Conservation (phyloP, 2,797 vertebrate genomes). For the Momotus momota region DNA sequence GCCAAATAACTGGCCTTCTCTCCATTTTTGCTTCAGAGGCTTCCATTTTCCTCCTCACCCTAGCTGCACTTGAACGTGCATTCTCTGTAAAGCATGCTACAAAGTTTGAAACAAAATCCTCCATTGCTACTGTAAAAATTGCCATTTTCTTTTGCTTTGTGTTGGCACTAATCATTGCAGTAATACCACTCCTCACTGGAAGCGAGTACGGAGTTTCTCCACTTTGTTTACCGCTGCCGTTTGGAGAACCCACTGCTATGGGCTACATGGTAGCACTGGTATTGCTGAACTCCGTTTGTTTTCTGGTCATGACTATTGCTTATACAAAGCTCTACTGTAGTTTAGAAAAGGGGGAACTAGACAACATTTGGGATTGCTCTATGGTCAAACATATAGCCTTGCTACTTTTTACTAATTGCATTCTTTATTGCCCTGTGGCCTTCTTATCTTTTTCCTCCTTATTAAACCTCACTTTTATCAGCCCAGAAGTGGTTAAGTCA, state of each 20-base stretch:
- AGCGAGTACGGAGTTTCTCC: constrained; percentile 83
- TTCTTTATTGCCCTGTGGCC: constrained; percentile 92
- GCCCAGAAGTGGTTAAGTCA: constrained; percentile 87
- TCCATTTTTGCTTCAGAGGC: constrained; percentile 90
- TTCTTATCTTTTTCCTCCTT: constrained; percentile 90
- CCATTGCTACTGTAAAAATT: constrained; percentile 63
- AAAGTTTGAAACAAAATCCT: constrained; percentile 73
- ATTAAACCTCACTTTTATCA: constrained; percentile 85
- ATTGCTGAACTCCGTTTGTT: constrained; percentile 90
- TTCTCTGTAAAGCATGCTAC: constrained; percentile 74
- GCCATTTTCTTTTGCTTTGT: constrained; percentile 79
- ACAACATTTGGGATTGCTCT: constrained; percentile 83
- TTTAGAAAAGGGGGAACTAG: constrained; percentile 81
- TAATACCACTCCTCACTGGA: constrained; percentile 83
- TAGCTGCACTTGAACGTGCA: constrained; percentile 88
- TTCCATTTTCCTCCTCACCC: constrained; percentile 89
- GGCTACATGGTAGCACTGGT: constrained; percentile 87
- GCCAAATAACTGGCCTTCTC: constrained; percentile 87
- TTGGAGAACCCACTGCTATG: constrained; percentile 79
- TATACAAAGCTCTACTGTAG: constrained; percentile 90
- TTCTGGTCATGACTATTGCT: constrained; percentile 89
- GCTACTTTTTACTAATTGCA: constrained; percentile 91
- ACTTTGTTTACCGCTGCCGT: constrained; percentile 88
- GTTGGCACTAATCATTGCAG: constrained; percentile 82
- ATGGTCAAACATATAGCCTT: constrained; percentile 91